A percentile compares a stretch with the other conserved stretches of the same genome.
phyloP scores from a whole-genome alignment of 2,113 vertebrate species.

The Brachionichthys hirsutus region DNA sequence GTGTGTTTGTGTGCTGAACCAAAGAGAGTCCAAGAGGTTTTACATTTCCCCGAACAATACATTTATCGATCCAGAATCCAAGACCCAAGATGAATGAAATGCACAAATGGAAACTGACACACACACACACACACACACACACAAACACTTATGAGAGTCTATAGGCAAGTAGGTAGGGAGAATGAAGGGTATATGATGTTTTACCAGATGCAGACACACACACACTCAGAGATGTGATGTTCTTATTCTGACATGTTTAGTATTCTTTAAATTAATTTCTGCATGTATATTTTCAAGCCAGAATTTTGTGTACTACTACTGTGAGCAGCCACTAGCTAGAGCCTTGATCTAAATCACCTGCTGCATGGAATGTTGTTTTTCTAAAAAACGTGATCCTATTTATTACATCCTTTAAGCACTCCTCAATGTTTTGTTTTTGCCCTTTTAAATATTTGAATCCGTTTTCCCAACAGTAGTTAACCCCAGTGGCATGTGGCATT shows the following conservation, averaged over 20 bases:
- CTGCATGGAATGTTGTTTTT: no score
- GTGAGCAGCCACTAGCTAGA: no score
- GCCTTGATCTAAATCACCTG: no score
- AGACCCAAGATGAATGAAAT: not conserved
- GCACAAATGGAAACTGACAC: constrained; percentile 15
- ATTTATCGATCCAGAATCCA: constrained; percentile 54
- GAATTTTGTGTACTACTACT: no score
- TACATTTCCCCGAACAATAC: constrained; percentile 58
- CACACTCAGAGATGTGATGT: not conserved
- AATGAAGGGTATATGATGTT: constrained; percentile 38
- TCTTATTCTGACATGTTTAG: no score
- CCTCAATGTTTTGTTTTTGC: no score
- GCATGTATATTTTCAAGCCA: no score
- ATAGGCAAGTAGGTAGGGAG: constrained; percentile 40
- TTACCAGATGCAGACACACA: not conserved
- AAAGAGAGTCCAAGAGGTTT: constrained; percentile 36
- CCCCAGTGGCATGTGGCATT: constrained; percentile 8
- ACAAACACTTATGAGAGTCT: constrained; percentile 8
- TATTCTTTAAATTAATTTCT: no score
- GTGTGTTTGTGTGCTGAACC: constrained; percentile 5
- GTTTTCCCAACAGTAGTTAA: not conserved
- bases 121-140: constrained; percentile 13
- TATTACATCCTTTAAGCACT: no score
- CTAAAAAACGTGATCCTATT: no score
- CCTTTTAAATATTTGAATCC: no score